Evolutionary conservation across 2,797 vertebrate species (phyloP), one percentile per base, ranked within the genome.

Genomic region (Meda fulgida): DNA sequence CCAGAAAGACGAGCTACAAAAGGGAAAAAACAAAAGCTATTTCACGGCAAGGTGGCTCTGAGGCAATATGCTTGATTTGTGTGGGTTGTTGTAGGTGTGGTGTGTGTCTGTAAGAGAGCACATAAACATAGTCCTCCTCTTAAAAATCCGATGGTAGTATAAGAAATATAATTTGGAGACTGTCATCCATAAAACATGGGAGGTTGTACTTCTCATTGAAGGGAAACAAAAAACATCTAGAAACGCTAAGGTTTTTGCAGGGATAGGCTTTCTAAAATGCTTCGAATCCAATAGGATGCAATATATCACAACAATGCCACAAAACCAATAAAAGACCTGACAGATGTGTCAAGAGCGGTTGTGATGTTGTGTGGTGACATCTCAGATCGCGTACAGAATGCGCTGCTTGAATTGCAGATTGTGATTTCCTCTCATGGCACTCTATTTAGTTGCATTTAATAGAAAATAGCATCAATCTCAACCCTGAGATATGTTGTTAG

Each of bases 371-470:
- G 48, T n/a, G 29, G 67, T 85, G 83, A 87, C 75, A 88, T 83
- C 67, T 82, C 51, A 67, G 43, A 85, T 87, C n/a, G 83, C 85
- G 79, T 55, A 81, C 73, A 87, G 46, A 55, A 46, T 18, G 73
- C 3, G 19, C 73, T 87, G 46, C 51, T 84, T 87, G 86, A 85
- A 83, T 85, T 85, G 75, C 80, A 85, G 80, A 85, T 88, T 85
- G 84, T 72, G 80, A 85, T 85, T 78, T 78, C 40, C 84, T 85
- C 78, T 82, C 46, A 72, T 77, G 67, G 80, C 83, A 66, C 58
- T 85, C 55, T 63, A 81, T 78, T 81, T 82, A 81, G 70, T 82
- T 79, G 84, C 75, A 85, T 85, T 80, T 76, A 88, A 36, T 48
- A 70, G 84, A 83, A 85, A 85, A 85, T 70, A 76, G 84, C 55